phyloP scores from a whole-genome alignment of 2,888 invertebrate genomes.

The Sipha maydis region DNA sequence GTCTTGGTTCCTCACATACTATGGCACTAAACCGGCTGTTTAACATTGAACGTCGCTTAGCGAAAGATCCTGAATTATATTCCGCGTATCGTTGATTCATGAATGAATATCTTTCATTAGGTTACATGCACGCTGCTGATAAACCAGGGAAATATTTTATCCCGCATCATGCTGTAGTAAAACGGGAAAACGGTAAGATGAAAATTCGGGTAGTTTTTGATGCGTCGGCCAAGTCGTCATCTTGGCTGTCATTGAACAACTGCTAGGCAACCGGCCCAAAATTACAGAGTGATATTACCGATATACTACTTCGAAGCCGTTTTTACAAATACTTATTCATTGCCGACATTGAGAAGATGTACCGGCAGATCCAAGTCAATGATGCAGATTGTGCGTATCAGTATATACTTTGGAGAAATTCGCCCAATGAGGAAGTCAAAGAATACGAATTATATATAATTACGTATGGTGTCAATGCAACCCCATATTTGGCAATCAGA shows the following conservation, averaged over 20 bases:
- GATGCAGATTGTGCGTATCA: conserved; percentile 11
- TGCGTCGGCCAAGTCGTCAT: not conserved
- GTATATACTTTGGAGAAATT: conserved; percentile 28
- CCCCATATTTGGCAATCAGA: not conserved
- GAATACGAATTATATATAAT: not conserved
- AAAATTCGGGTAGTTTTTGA: too few species aligned
- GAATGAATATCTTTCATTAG: not conserved
- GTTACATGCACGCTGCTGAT: not conserved
- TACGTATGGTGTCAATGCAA: not conserved
- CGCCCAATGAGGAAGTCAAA: conserved; percentile 3
- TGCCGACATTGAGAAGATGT: conserved; percentile 44
- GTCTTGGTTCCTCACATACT: conserved; percentile 4
- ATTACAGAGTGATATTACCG: not conserved
- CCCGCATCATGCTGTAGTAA: conserved; percentile 39
- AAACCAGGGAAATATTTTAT: conserved; percentile 29
- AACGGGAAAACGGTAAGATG: not conserved
- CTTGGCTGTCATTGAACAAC: conserved; percentile 11
- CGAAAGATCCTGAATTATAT: not conserved
- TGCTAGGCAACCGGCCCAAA: conserved; percentile 22
- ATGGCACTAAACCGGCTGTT: conserved; percentile 13
- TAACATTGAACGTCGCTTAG: conserved; percentile 24
- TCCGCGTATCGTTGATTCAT: not conserved
- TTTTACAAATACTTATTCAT: not conserved
- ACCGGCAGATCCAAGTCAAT: not conserved
- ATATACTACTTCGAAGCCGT: conserved; percentile 22